These are phyloP conservation scores for Astur gentilis DNA, from an alignment of 2,113 vertebrate genomes.

Conservation along the genomic window DNA sequence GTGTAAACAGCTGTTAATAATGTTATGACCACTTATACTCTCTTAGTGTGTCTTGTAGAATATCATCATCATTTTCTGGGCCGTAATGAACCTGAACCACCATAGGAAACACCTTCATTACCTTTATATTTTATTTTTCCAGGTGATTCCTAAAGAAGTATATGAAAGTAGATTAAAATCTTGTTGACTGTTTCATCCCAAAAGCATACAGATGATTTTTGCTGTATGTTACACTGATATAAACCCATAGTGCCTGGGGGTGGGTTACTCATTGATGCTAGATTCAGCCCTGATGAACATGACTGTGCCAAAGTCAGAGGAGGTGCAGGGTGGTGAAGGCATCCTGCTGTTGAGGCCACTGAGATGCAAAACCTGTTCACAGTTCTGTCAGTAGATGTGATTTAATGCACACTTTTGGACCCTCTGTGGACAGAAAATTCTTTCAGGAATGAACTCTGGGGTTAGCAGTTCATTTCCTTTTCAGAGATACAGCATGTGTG, in stretches of 20 bases:
- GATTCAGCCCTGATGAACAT: neutral
- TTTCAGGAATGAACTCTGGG: slow-evolving; percentile 5
- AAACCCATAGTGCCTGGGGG: neutral
- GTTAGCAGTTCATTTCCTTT: slow-evolving; percentile 18
- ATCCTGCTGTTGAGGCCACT: neutral
- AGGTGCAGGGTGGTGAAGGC: neutral
- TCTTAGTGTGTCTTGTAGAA: neutral
- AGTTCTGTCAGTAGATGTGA: neutral
- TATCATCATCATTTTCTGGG: neutral
- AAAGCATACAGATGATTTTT: neutral
- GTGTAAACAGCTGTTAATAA: neutral
- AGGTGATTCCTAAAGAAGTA: neutral
- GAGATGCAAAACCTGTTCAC: neutral
- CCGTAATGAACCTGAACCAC: neutral
- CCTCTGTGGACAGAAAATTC: neutral
- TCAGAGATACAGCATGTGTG: neutral
- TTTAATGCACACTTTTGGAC: neutral
- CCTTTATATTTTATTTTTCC: neutral
- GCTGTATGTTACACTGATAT: neutral
- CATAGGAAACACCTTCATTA: neutral
- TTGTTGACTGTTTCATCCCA: neutral
- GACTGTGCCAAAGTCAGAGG: neutral
- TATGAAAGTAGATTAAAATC: neutral
- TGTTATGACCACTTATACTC: neutral
- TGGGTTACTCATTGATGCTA: neutral